A percentile compares a stretch with the other conserved stretches of the same genome.
Conservation (phyloP, 2,888 invertebrate species). For the Synergus laeviventris region DNA sequence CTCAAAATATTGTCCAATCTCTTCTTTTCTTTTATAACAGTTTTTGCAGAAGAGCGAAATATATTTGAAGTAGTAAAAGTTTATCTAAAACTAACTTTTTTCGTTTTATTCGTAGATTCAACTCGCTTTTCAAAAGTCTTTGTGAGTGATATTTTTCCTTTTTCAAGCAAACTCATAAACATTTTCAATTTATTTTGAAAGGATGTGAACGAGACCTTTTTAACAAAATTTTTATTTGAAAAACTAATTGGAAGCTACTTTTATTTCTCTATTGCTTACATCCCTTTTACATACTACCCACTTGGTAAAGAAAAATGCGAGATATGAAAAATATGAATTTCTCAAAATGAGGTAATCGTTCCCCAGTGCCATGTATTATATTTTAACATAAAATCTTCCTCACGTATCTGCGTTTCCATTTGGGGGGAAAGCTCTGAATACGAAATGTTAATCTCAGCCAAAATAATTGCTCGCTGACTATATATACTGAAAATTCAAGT, state of each 20-base stretch:
- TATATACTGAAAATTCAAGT: constrained; percentile 24
- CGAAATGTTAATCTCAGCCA: constrained; percentile 17
- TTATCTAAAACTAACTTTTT: neutral
- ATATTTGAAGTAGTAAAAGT: neutral
- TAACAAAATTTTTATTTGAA: neutral
- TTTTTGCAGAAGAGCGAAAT: neutral
- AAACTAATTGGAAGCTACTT: neutral
- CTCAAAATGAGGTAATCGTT: neutral
- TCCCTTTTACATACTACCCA: neutral
- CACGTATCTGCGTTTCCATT: neutral
- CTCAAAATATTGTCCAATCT: neutral
- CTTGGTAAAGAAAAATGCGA: neutral
- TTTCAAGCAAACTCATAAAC: neutral
- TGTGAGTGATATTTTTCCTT: neutral
- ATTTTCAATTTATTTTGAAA: neutral
- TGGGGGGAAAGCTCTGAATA: neutral
- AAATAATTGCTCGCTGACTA: constrained; percentile 17
- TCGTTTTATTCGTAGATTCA: neutral
- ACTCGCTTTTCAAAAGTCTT: neutral
- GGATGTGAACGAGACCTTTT: neutral
- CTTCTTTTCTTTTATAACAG: neutral
- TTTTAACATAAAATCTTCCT: neutral
- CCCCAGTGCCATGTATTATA: neutral
- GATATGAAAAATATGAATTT: neutral
- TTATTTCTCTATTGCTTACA: neutral